Conservation (phyloP, 2,888 invertebrate species). For the Panopea generosa region DNA sequence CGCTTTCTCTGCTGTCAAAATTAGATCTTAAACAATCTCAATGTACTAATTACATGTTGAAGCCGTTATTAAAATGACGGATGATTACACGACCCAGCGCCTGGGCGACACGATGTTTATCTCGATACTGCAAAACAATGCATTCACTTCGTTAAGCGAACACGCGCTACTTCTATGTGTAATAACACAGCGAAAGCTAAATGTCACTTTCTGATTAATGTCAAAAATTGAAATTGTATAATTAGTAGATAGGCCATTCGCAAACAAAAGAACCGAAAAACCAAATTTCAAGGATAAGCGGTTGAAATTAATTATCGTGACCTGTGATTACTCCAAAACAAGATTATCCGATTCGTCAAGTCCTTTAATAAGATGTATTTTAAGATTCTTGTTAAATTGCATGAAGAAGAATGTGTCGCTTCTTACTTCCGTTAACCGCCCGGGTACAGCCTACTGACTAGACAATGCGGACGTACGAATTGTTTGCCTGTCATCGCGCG, state of each 20-base stretch:
- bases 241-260: too few species aligned
- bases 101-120: conserved; percentile 4
- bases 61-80: too few species aligned
- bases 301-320: not conserved
- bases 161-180: too few species aligned
- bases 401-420: not conserved
- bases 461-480: too few species aligned
- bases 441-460: too few species aligned
- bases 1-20: too few species aligned
- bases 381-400: conserved; percentile 1
- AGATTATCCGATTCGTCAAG: conserved; percentile 1
- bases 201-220: not conserved
- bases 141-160: not conserved
- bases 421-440: not conserved
- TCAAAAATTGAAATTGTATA: not conserved
- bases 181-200: conserved; percentile 4
- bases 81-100: not conserved
- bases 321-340: not conserved
- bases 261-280: too few species aligned
- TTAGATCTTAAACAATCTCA: too few species aligned
- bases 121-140: not conserved
- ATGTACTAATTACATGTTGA: too few species aligned
- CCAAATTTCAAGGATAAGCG: too few species aligned
- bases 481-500: too few species aligned
- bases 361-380: not conserved